Evolutionary conservation across 2,888 invertebrate genomes (phyloP).

Genomic region (Phortica okadai): DNA sequence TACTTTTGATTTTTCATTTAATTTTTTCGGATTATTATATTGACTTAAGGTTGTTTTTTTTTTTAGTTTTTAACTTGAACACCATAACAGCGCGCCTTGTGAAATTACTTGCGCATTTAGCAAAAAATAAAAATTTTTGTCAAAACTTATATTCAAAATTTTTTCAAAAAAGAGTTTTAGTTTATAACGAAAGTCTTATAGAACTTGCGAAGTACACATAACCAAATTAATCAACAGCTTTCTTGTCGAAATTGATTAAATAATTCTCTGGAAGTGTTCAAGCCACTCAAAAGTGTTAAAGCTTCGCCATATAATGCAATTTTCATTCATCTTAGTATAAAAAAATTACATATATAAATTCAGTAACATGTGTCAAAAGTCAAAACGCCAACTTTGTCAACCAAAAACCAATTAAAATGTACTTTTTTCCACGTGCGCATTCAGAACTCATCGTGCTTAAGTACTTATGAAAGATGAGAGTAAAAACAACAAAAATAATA

Average conservation of each 20-base stretch:
- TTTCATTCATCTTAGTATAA: too few relatives aligned
- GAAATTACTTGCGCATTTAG: neutral
- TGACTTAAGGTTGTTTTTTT: neutral
- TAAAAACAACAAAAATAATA: neutral
- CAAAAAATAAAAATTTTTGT: too few relatives aligned
- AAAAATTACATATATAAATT: too few relatives aligned
- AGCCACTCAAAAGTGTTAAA: too few relatives aligned
- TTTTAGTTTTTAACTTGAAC: neutral
- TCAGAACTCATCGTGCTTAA: slow-evolving; percentile 10
- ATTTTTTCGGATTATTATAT: slow-evolving; percentile 8
- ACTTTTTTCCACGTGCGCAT: neutral
- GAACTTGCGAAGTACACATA: too few relatives aligned
- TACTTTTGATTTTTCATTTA: slow-evolving; percentile 10
- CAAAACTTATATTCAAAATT: too few relatives aligned
- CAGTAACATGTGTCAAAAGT: neutral
- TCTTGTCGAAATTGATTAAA: too few relatives aligned
- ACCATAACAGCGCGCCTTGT: neutral
- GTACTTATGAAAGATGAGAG: slow-evolving; percentile 10
- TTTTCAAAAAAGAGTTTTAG: too few relatives aligned
- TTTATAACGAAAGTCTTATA: too few relatives aligned
- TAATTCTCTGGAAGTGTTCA: too few relatives aligned
- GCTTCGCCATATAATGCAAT: too few relatives aligned
- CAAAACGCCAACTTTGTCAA: neutral
- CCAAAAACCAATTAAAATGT: slow-evolving; percentile 22
- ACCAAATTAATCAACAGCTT: too few relatives aligned